Percentiles rank a stretch among this genome's conserved stretches.
phyloP scores from a whole-genome alignment of 2,888 invertebrate genomes.

The Acronicta alni region DNA sequence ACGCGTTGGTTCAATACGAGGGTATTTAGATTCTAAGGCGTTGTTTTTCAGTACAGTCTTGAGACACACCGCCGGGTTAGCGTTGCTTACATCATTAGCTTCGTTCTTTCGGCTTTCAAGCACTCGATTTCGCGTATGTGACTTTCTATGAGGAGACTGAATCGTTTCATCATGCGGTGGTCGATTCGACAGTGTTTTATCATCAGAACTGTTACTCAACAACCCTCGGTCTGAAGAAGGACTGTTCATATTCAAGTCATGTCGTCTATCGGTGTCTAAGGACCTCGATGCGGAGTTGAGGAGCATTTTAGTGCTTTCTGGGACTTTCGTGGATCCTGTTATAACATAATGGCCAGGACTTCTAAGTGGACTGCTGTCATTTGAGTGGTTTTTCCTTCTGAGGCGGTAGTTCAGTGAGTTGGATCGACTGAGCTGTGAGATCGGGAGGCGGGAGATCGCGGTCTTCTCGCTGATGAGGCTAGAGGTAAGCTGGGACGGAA shows the following conservation, averaged over 20 bases:
- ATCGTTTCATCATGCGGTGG: conserved; percentile 78
- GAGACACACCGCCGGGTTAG: conserved; percentile 75
- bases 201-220: conserved; percentile 83
- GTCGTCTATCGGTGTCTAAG: conserved; percentile 74
- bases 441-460: conserved; percentile 80
- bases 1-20: conserved; percentile 84
- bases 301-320: conserved; percentile 74
- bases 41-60: conserved; percentile 84
- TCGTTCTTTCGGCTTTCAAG: conserved; percentile 84
- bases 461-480: conserved; percentile 84
- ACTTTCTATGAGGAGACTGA: conserved; percentile 83
- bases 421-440: conserved; percentile 83
- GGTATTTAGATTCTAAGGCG: conserved; percentile 76
- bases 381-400: conserved; percentile 77
- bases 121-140: conserved; percentile 88
- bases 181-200: conserved; percentile 82
- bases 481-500: conserved; percentile 80
- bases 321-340: conserved; percentile 80
- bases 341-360: conserved; percentile 86
- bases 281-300: conserved; percentile 80
- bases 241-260: conserved; percentile 84
- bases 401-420: conserved; percentile 86
- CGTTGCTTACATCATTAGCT: conserved; percentile 77
- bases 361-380: conserved; percentile 81
- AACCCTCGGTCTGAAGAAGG: conserved; percentile 77